A percentile compares a stretch with the other conserved stretches of the same genome.
These are phyloP conservation scores for Trididemnum miniatum DNA, from an alignment of 23 tunicate species.

Conservation along the genomic window DNA sequence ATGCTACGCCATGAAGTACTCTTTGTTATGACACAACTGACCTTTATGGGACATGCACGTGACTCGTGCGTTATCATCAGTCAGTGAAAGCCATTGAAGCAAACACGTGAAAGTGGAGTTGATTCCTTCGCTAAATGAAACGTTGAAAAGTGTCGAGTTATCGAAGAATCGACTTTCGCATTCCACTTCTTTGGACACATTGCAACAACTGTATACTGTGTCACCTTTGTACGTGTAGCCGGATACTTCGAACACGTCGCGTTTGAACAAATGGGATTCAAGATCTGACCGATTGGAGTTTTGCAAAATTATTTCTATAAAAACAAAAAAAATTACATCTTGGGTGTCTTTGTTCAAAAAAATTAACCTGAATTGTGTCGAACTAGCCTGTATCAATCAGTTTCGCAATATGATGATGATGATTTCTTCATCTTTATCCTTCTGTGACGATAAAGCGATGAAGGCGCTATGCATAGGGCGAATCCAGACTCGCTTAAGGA, in stretches of 20 bases:
- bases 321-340: too few species aligned
- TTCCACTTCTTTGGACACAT: background rate
- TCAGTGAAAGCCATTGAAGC: background rate
- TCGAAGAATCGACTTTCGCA: background rate
- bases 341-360: too few species aligned
- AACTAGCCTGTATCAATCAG: too few species aligned
- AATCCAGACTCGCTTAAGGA: too few species aligned
- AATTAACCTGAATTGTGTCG: too few species aligned
- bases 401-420: too few species aligned
- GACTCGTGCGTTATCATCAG: background rate
- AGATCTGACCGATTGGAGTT: background rate
- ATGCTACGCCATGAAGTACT: too few species aligned
- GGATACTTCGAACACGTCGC: background rate
- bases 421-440: too few species aligned
- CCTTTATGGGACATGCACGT: background rate
- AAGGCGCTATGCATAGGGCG: too few species aligned
- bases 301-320: background rate
- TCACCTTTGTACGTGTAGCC: background rate
- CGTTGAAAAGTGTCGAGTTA: background rate
- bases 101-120: background rate
- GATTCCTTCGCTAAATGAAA: background rate
- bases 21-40: too few species aligned
- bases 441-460: too few species aligned
- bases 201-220: background rate
- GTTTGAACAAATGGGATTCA: slow-evolving; percentile 4